These are phyloP conservation scores for Tanaodytes sp. DNA, from an alignment of 2,888 invertebrate genomes.

Conservation along the genomic window DNA sequence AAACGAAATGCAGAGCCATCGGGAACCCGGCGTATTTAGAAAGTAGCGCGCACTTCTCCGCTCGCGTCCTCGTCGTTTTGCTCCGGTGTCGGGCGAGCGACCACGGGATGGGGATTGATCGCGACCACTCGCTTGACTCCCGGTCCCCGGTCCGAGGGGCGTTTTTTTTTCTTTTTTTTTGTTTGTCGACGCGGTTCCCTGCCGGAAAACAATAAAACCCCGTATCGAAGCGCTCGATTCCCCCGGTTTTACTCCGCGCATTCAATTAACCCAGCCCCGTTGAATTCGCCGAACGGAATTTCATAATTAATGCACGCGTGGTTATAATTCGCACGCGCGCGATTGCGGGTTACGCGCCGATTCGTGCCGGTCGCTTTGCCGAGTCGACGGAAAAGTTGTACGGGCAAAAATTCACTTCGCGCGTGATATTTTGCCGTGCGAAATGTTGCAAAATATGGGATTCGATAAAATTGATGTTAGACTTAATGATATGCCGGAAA, in stretches of 20 bases:
- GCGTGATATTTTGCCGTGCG: too few species aligned
- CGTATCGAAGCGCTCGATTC: neutral
- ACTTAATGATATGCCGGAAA: too few species aligned
- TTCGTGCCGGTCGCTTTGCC: too few species aligned
- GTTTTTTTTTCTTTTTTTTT: too few species aligned
- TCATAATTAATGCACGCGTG: constrained; percentile 14
- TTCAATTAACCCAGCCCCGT: too few species aligned
- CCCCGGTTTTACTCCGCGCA: neutral
- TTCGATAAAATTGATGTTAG: too few species aligned
- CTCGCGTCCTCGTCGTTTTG: constrained; percentile 50
- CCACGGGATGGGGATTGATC: constrained; percentile 40
- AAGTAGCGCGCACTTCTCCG: constrained; percentile 63
- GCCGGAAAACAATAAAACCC: constrained; percentile 21
- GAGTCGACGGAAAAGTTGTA: too few species aligned
- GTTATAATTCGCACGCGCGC: too few species aligned
- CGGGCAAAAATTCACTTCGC: too few species aligned
- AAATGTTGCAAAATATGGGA: too few species aligned
- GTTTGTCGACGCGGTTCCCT: constrained; percentile 29
- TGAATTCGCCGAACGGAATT: constrained; percentile 8
- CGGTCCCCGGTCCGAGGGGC: constrained; percentile 31
- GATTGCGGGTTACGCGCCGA: too few species aligned
- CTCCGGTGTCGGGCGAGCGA: constrained; percentile 29
- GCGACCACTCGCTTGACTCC: constrained; percentile 43
- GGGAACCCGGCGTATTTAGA: constrained; percentile 63
- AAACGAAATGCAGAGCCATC: constrained; percentile 63